These are phyloP conservation scores for Melanotaenia trifasciata DNA, from an alignment of 2,797 vertebrate genomes.

Conservation along the genomic window DNA sequence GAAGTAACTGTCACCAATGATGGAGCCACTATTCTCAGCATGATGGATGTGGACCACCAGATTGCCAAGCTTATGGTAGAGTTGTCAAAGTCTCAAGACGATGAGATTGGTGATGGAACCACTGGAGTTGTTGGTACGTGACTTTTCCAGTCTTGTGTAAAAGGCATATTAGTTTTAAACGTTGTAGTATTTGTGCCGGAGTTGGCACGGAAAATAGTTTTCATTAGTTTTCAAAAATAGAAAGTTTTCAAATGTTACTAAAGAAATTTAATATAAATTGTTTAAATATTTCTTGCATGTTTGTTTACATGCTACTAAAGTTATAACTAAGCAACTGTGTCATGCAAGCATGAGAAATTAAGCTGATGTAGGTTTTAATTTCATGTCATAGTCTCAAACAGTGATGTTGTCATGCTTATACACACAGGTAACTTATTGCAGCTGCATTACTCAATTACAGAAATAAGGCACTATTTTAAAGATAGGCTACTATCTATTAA, in stretches of 20 bases:
- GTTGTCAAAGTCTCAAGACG: conserved; percentile 98
- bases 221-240: neutral
- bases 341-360: no score
- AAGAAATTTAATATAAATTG: neutral
- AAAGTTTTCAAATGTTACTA: neutral
- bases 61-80: conserved; percentile 99
- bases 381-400: no score
- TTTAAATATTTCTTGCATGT: no score
- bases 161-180: neutral
- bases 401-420: no score
- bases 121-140: conserved; percentile 94
- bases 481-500: neutral
- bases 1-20: conserved; percentile 99
- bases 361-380: neutral
- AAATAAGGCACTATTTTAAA: neutral
- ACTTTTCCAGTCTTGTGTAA: neutral
- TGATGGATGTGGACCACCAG: conserved; percentile 99
- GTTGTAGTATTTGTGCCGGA: neutral
- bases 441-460: neutral
- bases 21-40: conserved; percentile 95
- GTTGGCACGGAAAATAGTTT: neutral
- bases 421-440: neutral
- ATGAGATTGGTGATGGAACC: conserved; percentile 98
- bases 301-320: no score
- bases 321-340: no score